Base-by-base conservation (phyloP, 2,113 vertebrate genomes). In the Onychostoma macrolepis region DNA sequence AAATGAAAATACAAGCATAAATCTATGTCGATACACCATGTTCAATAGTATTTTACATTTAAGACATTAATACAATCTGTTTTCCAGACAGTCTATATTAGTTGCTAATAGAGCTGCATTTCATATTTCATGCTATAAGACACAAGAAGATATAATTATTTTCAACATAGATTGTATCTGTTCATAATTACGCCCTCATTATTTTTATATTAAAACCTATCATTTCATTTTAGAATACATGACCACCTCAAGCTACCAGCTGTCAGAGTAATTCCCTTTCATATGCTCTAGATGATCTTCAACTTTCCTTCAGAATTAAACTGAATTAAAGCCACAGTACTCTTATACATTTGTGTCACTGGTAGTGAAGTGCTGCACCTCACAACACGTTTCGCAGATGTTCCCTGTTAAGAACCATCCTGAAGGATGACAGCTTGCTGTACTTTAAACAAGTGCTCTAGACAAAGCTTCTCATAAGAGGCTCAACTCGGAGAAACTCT, bases 361-460 rank as follows among this genome's bases (percentile, higher is more conserved):
- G 45, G 19, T 15, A 19, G 19, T 24, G 50, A 61, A 38, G 78
- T 36, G 53, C 78, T 38, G 28, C 33, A 15, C 30, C 50, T 80
- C 33, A 2, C 21, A 10, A 24, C 56, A n/a, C 1, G 21, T 58
- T 58, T 58, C 56, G 0, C 78, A 80, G 78, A 80, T 61, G 78
- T 61, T 61, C 26, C 21, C 33, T 61, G 78, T 61, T 80, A 80
- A 80, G 78, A 80, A 61, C 30, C 21, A 0, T n/a, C 21, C 76
- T 78, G 76, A 33, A 53, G 76, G 48, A 33, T 78, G 45, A 78
- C 76, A 78, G 76, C 76, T 50, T 30, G 76, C 76, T 78, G 45
- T 36, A 80, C 12, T 80, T 80, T 80, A 36, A 80, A n/a, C 78
- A 80, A 80, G 78, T 36, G 53, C 53, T 61, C 78, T 38, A 61